Base-by-base conservation (phyloP, 2,797 vertebrate species). In the Paedocypris micromegethes region DNA sequence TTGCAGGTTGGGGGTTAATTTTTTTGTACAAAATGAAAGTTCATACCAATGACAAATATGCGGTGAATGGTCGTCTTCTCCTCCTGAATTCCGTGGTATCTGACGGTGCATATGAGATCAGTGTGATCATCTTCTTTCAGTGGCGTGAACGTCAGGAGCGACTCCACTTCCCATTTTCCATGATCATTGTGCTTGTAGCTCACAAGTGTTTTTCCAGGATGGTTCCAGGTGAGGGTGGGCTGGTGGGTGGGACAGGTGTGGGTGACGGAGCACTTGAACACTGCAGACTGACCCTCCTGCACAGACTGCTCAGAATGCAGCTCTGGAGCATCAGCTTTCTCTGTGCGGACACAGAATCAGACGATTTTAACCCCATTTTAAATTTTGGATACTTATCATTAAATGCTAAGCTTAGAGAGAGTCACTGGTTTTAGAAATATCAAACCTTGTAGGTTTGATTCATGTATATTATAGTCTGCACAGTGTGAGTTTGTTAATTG, bases 41-140 rank as follows among this genome's bases (percentile, higher is more conserved):
- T 23, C 81, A 80, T 64, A 88, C 86, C 77, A 84, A 84, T 88
- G 4, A 89, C 51, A 61, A 64, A 74, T 3, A 88, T 57, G 1
- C 0, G 68, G 1, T 73, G 0, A 4, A 0, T 45, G 3, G 0
- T 0, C 4, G 2, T 3, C 5, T 80, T 73, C 0, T 40, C 6
- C 0, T 0, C 58, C 7, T 0, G 0, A 1, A 0, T 0, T 6
- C 77, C 77, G 2, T 72, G 1, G 48, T 83, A 86, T 0, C 0
- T 0, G 3, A 76, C 83, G 1, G 56, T 81, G 52, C 88, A 89
- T 37, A 40, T 79, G 57, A 88, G 0, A 0, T 81, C 58, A 0
- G 0, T n/a, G 75, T 83, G 73, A 58, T 88, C 80, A 0, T 88
- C 83, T 3, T 58, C 43, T 42, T 72, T 66, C 0, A 8, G 5